These are phyloP conservation scores for Zaprionus obscuricornis DNA, from an alignment of 2,888 invertebrate genomes.

Conservation along the genomic window DNA sequence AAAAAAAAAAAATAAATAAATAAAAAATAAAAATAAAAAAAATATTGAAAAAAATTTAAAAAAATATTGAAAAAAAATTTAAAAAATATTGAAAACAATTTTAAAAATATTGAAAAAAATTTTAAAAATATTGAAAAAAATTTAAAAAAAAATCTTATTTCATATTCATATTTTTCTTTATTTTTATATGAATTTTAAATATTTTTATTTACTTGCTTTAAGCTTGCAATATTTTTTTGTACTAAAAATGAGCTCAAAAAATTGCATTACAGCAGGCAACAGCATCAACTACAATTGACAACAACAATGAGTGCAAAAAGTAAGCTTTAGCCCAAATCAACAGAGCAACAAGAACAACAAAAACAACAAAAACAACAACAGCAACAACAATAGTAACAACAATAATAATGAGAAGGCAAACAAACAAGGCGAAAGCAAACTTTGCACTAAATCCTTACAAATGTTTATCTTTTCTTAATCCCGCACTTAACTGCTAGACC, in stretches of 20 bases:
- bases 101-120: no score
- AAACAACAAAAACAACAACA: conserved; percentile 16
- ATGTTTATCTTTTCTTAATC: conserved; percentile 83
- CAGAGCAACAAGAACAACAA: conserved; percentile 18
- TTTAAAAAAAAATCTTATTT: no score
- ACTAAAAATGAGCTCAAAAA: background rate
- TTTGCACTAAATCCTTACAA: conserved; percentile 82
- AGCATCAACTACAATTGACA: conserved; percentile 36
- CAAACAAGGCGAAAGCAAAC: conserved; percentile 73
- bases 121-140: no score
- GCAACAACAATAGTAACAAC: conserved; percentile 30
- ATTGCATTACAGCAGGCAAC: conserved; percentile 11
- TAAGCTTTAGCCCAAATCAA: conserved; percentile 23
- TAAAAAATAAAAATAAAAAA: no score
- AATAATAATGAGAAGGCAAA: conserved; percentile 69
- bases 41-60: no score
- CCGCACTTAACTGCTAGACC: conserved; percentile 79
- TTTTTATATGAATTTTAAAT: no score
- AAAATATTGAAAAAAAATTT: no score
- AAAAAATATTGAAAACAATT: no score
- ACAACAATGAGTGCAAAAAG: conserved; percentile 28
- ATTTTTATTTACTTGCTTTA: background rate
- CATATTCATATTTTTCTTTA: background rate
- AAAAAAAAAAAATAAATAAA: background rate
- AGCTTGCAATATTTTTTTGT: background rate